These are phyloP conservation scores for Perithous albicinctus DNA, from an alignment of 2,888 invertebrate species.

Conservation along the genomic window DNA sequence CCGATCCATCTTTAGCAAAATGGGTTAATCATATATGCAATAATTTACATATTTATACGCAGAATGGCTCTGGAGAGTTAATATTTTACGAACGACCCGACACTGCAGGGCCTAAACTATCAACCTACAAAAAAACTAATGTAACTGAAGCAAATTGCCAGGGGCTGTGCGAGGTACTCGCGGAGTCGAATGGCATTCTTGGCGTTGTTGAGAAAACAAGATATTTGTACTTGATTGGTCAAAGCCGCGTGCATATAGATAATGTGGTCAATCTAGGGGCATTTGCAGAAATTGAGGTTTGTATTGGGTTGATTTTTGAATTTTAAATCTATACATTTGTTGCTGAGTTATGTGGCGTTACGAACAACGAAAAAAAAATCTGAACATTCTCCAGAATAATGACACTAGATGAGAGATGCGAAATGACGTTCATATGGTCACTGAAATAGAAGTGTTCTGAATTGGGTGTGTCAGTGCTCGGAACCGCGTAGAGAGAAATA, in stretches of 20 bases:
- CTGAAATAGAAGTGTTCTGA: no score
- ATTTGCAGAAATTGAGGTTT: slow-evolving; percentile 94
- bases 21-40: no score
- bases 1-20: no score
- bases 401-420: no score
- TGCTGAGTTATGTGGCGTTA: no score
- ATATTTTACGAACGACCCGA: slow-evolving; percentile 93
- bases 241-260: slow-evolving; percentile 96
- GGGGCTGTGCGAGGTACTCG: slow-evolving; percentile 86
- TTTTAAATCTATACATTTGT: no score
- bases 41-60: no score
- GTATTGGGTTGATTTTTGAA: slow-evolving; percentile 1
- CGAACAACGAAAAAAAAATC: no score
- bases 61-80: slow-evolving; percentile 88
- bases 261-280: slow-evolving; percentile 91
- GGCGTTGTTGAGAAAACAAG: slow-evolving; percentile 92
- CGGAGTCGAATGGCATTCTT: slow-evolving; percentile 88
- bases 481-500: no score
- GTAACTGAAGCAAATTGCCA: slow-evolving; percentile 78
- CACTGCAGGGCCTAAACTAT: slow-evolving; percentile 92
- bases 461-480: no score
- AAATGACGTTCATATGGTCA: no score
- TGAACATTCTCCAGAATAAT: no score
- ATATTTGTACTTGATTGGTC: slow-evolving; percentile 91
- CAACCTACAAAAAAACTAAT: slow-evolving; percentile 89